phyloP scores from a whole-genome alignment of 2,113 vertebrate species.

The Anhinga rufa region DNA sequence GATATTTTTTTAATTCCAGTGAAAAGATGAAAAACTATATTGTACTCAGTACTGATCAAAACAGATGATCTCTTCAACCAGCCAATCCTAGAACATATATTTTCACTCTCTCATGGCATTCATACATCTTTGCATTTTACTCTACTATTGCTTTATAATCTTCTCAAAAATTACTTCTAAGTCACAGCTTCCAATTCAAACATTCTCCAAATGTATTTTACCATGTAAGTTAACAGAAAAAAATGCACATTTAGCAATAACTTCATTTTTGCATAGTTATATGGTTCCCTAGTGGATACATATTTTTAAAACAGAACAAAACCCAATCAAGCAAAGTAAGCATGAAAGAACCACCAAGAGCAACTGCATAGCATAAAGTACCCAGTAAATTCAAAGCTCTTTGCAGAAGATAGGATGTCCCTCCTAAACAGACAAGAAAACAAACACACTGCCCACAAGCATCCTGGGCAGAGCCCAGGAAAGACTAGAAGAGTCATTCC shows the following conservation, averaged over 20 bases:
- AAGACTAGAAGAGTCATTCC: neutral
- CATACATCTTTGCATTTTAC: neutral
- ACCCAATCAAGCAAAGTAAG: neutral
- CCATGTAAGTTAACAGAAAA: neutral
- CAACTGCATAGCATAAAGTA: neutral
- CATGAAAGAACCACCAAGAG: neutral
- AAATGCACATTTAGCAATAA: neutral
- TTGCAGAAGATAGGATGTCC: neutral
- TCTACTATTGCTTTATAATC: neutral
- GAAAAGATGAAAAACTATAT: neutral
- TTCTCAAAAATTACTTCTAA: neutral
- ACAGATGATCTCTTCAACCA: neutral
- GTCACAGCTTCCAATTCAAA: neutral
- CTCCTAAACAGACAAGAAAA: neutral
- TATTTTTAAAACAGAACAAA: neutral
- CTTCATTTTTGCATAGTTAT: neutral
- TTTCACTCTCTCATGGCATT: neutral
- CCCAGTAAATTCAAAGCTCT: neutral
- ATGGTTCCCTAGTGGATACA: neutral
- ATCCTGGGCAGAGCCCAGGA: neutral
- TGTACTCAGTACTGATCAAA: neutral
- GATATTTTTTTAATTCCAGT: neutral
- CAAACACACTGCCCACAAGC: accelerated
- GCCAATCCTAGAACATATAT: neutral
- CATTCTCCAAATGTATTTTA: neutral